Conservation (phyloP, 2,888 invertebrate genomes). For the Clunio marinus region DNA sequence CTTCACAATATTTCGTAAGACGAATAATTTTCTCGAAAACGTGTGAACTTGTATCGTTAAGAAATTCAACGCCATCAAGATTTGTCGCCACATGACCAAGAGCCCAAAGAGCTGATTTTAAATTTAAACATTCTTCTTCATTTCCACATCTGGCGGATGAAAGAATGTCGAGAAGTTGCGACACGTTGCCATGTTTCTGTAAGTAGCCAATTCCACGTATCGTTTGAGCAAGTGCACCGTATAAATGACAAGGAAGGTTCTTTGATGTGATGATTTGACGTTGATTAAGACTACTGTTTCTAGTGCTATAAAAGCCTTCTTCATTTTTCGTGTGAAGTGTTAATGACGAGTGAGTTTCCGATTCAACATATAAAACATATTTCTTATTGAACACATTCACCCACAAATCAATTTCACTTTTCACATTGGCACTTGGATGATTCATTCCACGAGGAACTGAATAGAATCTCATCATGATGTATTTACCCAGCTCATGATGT, state of each 20-base stretch:
- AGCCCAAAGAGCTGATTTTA: conserved; percentile 89
- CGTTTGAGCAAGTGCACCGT: conserved; percentile 77
- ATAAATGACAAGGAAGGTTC: conserved; percentile 65
- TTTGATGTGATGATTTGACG: conserved; percentile 54
- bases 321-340: conserved; percentile 78
- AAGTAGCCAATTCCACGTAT: conserved; percentile 51
- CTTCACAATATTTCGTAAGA: conserved; percentile 72
- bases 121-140: conserved; percentile 66
- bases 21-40: conserved; percentile 54
- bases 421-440: conserved; percentile 61
- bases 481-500: conserved; percentile 72
- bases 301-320: conserved; percentile 68
- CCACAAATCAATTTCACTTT: conserved; percentile 76
- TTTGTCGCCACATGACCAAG: conserved; percentile 78
- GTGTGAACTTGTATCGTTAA: conserved; percentile 54
- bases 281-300: conserved; percentile 59
- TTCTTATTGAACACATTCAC: conserved; percentile 68
- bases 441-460: conserved; percentile 68
- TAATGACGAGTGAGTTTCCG: conserved; percentile 79
- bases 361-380: conserved; percentile 87
- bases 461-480: conserved; percentile 71
- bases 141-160: conserved; percentile 56
- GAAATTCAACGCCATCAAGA: conserved; percentile 67
- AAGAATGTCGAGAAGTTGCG: conserved; percentile 46
- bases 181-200: conserved; percentile 47